Evolutionary conservation across 2,888 invertebrate genomes (phyloP).

Genomic region (Ophion ellenae): DNA sequence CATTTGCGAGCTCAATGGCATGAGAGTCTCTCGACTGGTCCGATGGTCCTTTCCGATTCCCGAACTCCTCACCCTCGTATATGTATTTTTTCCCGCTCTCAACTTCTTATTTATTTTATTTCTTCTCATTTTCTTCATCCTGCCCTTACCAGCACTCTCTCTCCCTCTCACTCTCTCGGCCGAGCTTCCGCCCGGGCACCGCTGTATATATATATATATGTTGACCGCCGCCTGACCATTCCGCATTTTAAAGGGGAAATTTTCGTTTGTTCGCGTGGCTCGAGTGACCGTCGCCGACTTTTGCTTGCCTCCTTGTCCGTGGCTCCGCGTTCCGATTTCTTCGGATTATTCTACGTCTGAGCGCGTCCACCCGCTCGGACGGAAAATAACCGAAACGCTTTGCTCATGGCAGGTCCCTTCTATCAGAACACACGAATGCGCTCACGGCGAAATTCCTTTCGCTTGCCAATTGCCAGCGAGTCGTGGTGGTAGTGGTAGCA

Average conservation of each 20-base stretch:
- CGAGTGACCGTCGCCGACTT: slow-evolving; percentile 61
- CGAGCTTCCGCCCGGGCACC: slow-evolving; percentile 45
- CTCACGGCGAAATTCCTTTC: slow-evolving; percentile 63
- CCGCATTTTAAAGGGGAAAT: slow-evolving; percentile 83
- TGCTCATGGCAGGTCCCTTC: slow-evolving; percentile 81
- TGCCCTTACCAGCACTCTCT: slow-evolving; percentile 2
- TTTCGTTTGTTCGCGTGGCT: slow-evolving; percentile 78
- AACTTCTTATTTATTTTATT: slow-evolving; percentile 2
- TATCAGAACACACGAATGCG: slow-evolving; percentile 70
- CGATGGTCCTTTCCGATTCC: slow-evolving; percentile 57
- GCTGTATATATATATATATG: slow-evolving; percentile 6
- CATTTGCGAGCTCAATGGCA: slow-evolving; percentile 79
- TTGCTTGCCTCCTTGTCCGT: slow-evolving; percentile 64
- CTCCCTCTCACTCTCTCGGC: slow-evolving; percentile 11
- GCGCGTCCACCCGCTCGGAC: slow-evolving; percentile 80
- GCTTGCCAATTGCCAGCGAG: slow-evolving; percentile 57
- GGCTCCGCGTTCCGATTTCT: slow-evolving; percentile 66
- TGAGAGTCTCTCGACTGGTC: slow-evolving; percentile 71
- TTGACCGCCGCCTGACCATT: slow-evolving; percentile 78
- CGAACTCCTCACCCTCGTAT: slow-evolving; percentile 57
- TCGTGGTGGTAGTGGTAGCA: background rate
- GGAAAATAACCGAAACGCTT: slow-evolving; percentile 83
- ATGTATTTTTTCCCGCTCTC: slow-evolving; percentile 52
- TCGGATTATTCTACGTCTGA: slow-evolving; percentile 79
- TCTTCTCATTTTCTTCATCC: slow-evolving; percentile 57